Conservation (phyloP, 2,888 invertebrate genomes). For the Rhamnusium bicolor region DNA sequence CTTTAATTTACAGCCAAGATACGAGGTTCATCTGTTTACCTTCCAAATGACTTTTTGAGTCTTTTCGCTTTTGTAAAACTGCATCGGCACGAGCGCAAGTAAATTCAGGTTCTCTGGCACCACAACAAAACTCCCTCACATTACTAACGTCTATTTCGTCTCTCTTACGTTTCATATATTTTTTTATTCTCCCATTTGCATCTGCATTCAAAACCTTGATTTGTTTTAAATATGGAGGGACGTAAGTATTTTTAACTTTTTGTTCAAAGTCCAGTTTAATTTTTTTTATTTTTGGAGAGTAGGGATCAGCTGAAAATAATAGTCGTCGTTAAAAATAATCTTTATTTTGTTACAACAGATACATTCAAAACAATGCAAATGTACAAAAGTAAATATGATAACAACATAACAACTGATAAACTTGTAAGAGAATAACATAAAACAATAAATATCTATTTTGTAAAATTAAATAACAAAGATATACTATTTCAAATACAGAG, state of each 20-base stretch:
- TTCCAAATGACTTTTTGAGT: slow-evolving; percentile 86
- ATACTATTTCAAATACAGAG: too few species aligned
- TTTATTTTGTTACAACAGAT: slow-evolving; percentile 8
- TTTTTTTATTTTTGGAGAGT: slow-evolving; percentile 52
- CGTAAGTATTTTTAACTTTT: slow-evolving; percentile 59
- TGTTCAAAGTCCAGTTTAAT: slow-evolving; percentile 59
- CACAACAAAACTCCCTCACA: slow-evolving; percentile 81
- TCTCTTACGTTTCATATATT: slow-evolving; percentile 84
- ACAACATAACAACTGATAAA: background rate
- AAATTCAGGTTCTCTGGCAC: slow-evolving; percentile 70
- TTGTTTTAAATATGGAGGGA: slow-evolving; percentile 76
- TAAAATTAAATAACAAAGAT: too few species aligned
- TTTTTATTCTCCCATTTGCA: slow-evolving; percentile 79
- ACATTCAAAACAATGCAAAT: too few species aligned
- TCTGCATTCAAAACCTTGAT: slow-evolving; percentile 80
- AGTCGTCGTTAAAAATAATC: slow-evolving; percentile 14
- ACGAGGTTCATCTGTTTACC: too few species aligned
- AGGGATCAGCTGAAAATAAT: slow-evolving; percentile 47
- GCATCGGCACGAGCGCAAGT: slow-evolving; percentile 87
- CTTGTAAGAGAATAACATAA: background rate
- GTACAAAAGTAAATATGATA: background rate
- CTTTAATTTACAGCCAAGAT: too few species aligned
- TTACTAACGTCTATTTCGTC: slow-evolving; percentile 83
- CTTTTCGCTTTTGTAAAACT: slow-evolving; percentile 79
- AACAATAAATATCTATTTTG: too few species aligned